phyloP scores from a whole-genome alignment of 2,888 invertebrate species.

The Leucophenga maculata region DNA sequence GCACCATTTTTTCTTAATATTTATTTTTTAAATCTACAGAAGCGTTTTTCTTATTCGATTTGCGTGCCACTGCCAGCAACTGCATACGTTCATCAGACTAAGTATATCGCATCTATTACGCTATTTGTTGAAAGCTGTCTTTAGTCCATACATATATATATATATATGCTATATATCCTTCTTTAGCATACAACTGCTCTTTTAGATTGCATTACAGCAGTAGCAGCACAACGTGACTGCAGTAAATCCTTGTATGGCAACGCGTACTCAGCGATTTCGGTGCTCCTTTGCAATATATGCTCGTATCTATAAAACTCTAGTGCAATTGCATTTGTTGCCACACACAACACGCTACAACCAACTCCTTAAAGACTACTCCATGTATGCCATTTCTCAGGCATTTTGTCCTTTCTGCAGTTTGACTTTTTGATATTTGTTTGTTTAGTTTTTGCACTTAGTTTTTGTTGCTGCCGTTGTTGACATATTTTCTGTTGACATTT shows the following conservation, averaged over 20 bases:
- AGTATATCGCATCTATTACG: constrained; percentile 8
- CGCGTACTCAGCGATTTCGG: neutral
- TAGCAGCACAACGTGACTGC: constrained; percentile 53
- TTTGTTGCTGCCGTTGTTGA: constrained; percentile 42
- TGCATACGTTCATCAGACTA: constrained; percentile 22
- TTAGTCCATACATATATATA: neutral
- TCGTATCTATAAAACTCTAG: constrained; percentile 5
- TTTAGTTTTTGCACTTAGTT: constrained; percentile 12
- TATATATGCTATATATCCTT: neutral
- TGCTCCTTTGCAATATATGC: neutral
- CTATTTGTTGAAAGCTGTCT: constrained; percentile 15
- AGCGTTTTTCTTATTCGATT: too few relatives aligned
- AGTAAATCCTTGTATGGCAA: constrained; percentile 46
- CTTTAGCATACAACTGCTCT: too few relatives aligned
- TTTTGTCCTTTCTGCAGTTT: constrained; percentile 18
- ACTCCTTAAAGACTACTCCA: neutral
- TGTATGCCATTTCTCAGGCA: neutral
- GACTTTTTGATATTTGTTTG: constrained; percentile 31
- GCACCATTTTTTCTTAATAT: neutral
- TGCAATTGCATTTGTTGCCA: constrained; percentile 19
- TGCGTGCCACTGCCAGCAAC: neutral
- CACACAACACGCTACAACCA: neutral
- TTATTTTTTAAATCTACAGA: neutral
- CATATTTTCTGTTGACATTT: constrained; percentile 59
- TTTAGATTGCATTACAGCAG: too few relatives aligned